Evolutionary conservation across 2,888 invertebrate species (phyloP).

Genomic region (Pecten maximus): DNA sequence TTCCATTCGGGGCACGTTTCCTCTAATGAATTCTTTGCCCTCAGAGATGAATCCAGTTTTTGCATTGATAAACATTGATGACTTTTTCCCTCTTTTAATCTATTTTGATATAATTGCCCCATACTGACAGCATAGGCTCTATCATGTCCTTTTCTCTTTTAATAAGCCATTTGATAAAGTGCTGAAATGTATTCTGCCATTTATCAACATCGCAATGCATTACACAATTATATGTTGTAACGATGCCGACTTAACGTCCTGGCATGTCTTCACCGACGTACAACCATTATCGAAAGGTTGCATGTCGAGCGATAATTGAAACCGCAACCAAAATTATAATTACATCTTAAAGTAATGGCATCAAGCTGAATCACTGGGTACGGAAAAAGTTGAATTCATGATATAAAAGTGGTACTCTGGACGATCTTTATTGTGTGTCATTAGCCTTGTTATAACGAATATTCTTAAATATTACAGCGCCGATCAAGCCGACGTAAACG

Average conservation of each 20-base stretch:
- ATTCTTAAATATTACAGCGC: no score
- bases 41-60: neutral
- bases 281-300: slow-evolving; percentile 11
- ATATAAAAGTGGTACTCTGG: neutral
- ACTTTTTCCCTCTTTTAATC: neutral
- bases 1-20: neutral
- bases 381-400: neutral
- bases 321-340: neutral
- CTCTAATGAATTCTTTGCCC: neutral
- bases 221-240: neutral
- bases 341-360: neutral
- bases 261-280: neutral
- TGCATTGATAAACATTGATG: neutral
- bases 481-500: no score
- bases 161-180: slow-evolving; percentile 17
- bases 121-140: neutral
- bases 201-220: neutral
- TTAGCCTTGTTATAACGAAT: no score
- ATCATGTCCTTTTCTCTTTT: neutral
- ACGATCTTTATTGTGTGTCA: no score
- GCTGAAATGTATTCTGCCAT: neutral
- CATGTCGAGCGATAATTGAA: neutral
- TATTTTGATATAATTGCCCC: neutral
- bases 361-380: neutral
- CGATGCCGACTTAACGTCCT: neutral